Evolutionary conservation across 1,140 invertebrate species (phyloP).

Genomic region (Phocides pigmalion): DNA sequence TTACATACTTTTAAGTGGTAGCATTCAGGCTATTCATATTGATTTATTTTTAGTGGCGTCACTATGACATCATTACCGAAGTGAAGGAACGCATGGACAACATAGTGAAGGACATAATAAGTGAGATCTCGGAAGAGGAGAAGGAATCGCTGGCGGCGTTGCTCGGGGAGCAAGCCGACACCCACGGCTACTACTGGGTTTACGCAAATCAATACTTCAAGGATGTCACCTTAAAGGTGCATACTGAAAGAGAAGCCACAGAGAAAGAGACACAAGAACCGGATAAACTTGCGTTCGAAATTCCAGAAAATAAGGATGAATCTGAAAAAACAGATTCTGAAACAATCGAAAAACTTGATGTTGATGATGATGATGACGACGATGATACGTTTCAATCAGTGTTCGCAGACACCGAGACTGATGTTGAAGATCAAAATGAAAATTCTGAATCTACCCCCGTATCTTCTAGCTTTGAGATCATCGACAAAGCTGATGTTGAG

Average conservation of each 20-base stretch:
- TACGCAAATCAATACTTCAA: slow-evolving; percentile 42
- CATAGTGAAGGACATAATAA: slow-evolving; percentile 40
- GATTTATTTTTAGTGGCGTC: slow-evolving; percentile 49
- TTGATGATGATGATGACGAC: too few relatives aligned
- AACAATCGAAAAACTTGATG: neutral
- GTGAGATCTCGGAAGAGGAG: slow-evolving; percentile 23
- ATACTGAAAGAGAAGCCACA: neutral
- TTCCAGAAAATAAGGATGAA: neutral
- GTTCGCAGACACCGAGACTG: neutral
- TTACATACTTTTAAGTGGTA: too few relatives aligned
- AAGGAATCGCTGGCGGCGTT: slow-evolving; percentile 15
- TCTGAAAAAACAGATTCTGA: neutral
- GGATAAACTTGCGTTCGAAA: neutral
- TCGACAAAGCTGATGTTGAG: neutral
- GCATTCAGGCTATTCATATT: too few relatives aligned
- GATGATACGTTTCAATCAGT: too few relatives aligned
- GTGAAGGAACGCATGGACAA: slow-evolving; percentile 40
- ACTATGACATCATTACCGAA: slow-evolving; percentile 47
- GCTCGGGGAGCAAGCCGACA: slow-evolving; percentile 24
- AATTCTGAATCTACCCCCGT: neutral
- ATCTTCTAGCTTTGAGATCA: neutral
- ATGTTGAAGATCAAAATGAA: neutral
- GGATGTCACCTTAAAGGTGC: slow-evolving; percentile 15
- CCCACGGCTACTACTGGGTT: slow-evolving; percentile 60
- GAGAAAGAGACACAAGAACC: neutral